Conservation (phyloP, 2,797 vertebrate genomes). For the Picus viridis region DNA sequence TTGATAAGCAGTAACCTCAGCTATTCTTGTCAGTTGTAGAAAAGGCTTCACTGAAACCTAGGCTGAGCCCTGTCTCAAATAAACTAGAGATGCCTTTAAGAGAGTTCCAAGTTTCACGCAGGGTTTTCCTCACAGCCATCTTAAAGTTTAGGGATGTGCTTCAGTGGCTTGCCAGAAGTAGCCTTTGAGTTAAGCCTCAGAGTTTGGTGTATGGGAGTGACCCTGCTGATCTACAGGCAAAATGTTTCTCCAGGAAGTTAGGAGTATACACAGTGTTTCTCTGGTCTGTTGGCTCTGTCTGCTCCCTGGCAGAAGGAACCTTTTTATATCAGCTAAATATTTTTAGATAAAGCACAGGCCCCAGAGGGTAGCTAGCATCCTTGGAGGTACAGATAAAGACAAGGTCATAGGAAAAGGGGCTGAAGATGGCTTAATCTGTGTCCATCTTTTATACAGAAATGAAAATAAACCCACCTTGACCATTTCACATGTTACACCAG, state of each 20-base stretch:
- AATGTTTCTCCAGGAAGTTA: neutral
- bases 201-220: neutral
- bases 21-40: neutral
- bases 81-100: neutral
- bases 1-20: slow-evolving; percentile 54
- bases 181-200: neutral
- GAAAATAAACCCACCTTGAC: neutral
- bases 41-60: neutral
- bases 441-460: neutral
- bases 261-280: neutral
- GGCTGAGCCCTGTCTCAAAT: neutral
- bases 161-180: neutral
- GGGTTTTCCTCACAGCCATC: neutral
- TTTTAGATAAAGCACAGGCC: neutral
- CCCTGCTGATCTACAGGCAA: neutral
- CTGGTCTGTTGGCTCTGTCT: neutral
- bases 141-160: neutral
- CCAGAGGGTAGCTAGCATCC: neutral
- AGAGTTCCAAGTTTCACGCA: neutral
- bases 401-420: neutral
- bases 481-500: neutral
- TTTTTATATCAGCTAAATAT: neutral
- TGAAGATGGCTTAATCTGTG: neutral
- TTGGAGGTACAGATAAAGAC: neutral
- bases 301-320: neutral